Percentiles rank a stretch among this genome's conserved stretches.
These are phyloP conservation scores for Brachyhypopomus gauderio DNA, from an alignment of 2,113 vertebrate genomes.

Conservation along the genomic window DNA sequence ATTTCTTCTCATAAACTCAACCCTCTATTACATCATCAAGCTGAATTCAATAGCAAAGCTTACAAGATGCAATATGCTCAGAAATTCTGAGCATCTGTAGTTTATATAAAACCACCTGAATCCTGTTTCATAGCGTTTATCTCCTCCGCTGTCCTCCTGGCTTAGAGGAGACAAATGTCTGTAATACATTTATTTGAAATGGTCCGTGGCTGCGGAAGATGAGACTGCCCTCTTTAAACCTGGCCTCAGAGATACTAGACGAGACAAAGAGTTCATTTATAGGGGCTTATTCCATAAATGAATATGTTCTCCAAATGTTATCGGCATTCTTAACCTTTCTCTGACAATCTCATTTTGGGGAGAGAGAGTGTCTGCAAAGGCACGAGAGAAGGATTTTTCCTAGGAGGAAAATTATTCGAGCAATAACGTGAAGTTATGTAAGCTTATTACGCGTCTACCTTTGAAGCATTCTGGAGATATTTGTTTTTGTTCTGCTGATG, in stretches of 20 bases:
- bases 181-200: conserved; percentile 45
- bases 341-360: conserved; percentile 25
- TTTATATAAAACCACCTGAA: conserved; percentile 8
- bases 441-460: background rate
- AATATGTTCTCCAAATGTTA: conserved; percentile 3
- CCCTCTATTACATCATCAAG: background rate
- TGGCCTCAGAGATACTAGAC: conserved; percentile 31
- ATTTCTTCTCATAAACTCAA: background rate
- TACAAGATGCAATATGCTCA: background rate
- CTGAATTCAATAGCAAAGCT: background rate
- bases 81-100: background rate
- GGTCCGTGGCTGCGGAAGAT: conserved; percentile 14
- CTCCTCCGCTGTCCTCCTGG: background rate
- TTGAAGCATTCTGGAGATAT: background rate
- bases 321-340: conserved; percentile 18
- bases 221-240: conserved; percentile 35
- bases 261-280: conserved; percentile 44
- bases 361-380: background rate
- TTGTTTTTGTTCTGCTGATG: conserved; percentile 3
- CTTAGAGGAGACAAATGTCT: conserved; percentile 37
- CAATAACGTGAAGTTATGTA: background rate
- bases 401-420: background rate
- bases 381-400: background rate
- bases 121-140: conserved; percentile 24
- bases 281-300: conserved; percentile 32